phyloP scores from a whole-genome alignment of 2,797 vertebrate species.

The Tapirus indicus region DNA sequence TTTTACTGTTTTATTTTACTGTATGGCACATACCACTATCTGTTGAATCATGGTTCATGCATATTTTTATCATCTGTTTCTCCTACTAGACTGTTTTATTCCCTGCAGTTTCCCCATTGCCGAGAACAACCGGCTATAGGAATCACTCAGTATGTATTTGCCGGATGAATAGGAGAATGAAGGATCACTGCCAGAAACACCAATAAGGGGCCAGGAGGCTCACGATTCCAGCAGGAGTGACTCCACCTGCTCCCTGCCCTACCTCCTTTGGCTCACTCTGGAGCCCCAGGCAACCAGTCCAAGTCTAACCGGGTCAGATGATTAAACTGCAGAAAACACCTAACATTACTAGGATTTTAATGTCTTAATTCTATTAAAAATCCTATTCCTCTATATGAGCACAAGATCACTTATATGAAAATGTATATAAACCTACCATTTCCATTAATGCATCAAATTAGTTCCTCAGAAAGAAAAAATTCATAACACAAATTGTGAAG shows the following conservation, averaged over 20 bases:
- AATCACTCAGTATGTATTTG: background rate
- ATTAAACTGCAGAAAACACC: background rate
- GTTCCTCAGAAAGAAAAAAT: background rate
- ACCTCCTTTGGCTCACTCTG: background rate
- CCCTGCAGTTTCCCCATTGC: background rate
- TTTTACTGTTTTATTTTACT: background rate
- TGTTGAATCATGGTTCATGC: background rate
- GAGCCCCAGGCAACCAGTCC: background rate
- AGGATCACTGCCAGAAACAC: background rate
- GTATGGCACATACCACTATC: background rate
- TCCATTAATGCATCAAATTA: background rate
- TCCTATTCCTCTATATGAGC: background rate
- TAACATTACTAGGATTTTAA: background rate
- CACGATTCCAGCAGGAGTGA: background rate
- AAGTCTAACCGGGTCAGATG: background rate
- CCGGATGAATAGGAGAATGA: background rate
- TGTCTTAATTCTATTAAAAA: conserved; percentile 8
- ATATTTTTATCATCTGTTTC: background rate
- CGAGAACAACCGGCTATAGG: background rate
- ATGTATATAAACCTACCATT: background rate
- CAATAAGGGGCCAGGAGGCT: fast-evolving
- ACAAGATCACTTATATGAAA: background rate
- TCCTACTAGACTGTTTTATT: background rate
- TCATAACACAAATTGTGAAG: background rate
- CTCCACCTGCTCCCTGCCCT: background rate